Conservation (phyloP, 2,113 vertebrate genomes). For the Pelobates fuscus region DNA sequence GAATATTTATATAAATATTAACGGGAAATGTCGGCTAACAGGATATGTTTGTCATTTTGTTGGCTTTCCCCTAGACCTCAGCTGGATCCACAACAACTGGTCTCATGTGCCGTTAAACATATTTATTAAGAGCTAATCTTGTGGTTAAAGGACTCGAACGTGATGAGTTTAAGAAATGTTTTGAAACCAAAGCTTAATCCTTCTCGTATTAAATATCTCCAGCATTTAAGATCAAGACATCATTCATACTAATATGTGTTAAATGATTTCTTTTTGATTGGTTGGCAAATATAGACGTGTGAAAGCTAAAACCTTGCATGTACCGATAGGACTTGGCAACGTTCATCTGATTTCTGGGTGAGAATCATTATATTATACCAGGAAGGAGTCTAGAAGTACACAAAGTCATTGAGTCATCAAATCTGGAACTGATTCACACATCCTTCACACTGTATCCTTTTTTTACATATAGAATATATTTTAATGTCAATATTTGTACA, state of each 20-base stretch:
- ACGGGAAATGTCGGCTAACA: conserved; percentile 12
- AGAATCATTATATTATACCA: conserved; percentile 15
- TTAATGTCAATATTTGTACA: neutral
- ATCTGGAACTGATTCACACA: neutral
- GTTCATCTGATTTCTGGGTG: conserved; percentile 8
- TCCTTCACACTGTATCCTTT: neutral
- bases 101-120: conserved; percentile 21
- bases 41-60: conserved; percentile 39
- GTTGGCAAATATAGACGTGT: conserved; percentile 32
- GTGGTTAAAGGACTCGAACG: conserved; percentile 23
- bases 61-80: neutral
- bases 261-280: conserved; percentile 31
- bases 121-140: neutral
- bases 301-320: conserved; percentile 34
- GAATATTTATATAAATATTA: conserved; percentile 43
- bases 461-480: neutral
- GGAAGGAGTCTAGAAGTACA: conserved; percentile 1
- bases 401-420: neutral
- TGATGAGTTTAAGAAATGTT: conserved; percentile 44
- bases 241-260: conserved; percentile 32
- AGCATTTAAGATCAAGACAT: conserved; percentile 28
- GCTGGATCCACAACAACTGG: conserved; percentile 20
- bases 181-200: conserved; percentile 39
- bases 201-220: conserved; percentile 36
- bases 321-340: conserved; percentile 15